Conservation (phyloP, 2,113 vertebrate species). For the Sinocyclocheilus anshuiensis region DNA sequence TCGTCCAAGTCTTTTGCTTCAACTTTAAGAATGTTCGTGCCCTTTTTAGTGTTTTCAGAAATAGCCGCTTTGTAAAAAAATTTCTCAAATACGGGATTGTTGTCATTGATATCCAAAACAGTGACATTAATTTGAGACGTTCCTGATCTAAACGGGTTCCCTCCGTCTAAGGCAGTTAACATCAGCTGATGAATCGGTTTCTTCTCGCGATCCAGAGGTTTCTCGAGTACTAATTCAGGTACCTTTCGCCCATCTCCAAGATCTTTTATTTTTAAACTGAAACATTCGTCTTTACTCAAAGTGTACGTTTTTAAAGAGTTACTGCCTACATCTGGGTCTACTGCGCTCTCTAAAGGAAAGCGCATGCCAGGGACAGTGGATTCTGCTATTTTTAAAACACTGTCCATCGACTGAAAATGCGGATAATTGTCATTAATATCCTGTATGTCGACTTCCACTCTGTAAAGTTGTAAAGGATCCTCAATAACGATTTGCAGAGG, state of each 20-base stretch:
- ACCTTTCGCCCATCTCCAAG: slow-evolving; percentile 75
- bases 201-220: slow-evolving; percentile 79
- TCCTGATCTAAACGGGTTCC: slow-evolving; percentile 76
- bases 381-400: slow-evolving; percentile 77
- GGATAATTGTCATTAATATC: slow-evolving; percentile 81
- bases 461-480: slow-evolving; percentile 75
- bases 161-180: slow-evolving; percentile 79
- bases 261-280: slow-evolving; percentile 71
- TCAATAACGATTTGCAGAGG: slow-evolving; percentile 67
- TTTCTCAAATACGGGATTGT: slow-evolving; percentile 78
- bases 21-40: slow-evolving; percentile 72
- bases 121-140: slow-evolving; percentile 74
- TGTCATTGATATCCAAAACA: slow-evolving; percentile 84
- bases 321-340: slow-evolving; percentile 77
- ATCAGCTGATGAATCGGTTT: slow-evolving; percentile 68
- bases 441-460: slow-evolving; percentile 75
- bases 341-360: slow-evolving; percentile 78
- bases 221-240: slow-evolving; percentile 76
- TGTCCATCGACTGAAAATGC: slow-evolving; percentile 69
- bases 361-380: slow-evolving; percentile 76
- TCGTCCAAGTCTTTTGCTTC: slow-evolving; percentile 81
- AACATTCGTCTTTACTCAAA: slow-evolving; percentile 74
- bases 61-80: slow-evolving; percentile 73
- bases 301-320: slow-evolving; percentile 79
- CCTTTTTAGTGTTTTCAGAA: slow-evolving; percentile 72